phyloP scores from a whole-genome alignment of 2,888 invertebrate species.

The Ectemnius cavifrons region DNA sequence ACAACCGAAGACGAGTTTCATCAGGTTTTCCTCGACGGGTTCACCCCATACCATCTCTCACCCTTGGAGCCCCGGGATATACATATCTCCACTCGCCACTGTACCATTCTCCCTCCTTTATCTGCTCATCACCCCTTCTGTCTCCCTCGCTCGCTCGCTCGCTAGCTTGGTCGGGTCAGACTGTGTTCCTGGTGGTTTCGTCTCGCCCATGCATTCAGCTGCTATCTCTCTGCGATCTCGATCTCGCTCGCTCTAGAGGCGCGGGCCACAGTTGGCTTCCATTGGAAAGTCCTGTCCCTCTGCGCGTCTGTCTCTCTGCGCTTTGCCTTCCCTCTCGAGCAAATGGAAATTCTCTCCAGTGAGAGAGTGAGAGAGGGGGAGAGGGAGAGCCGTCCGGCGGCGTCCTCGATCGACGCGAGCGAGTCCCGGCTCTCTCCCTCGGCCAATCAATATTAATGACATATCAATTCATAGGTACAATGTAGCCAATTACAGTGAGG shows the following conservation, averaged over 20 bases:
- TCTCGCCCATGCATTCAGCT: constrained; percentile 17
- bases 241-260: constrained; percentile 3
- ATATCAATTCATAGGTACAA: constrained; percentile 72
- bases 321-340: not conserved
- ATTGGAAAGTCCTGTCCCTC: not conserved
- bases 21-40: not conserved
- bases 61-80: not conserved
- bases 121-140: not conserved
- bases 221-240: constrained; percentile 28
- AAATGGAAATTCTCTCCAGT: constrained; percentile 10
- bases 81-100: constrained; percentile 1
- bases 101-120: not conserved
- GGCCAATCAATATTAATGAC: constrained; percentile 72
- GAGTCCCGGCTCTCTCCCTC: constrained; percentile 44
- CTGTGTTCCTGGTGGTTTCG: not conserved
- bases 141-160: not conserved
- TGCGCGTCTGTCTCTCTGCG: constrained; percentile 10
- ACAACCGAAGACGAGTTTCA: constrained; percentile 7
- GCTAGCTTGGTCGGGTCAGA: not conserved
- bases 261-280: not conserved
- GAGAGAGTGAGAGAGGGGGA: too few relatives aligned
- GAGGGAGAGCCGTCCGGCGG: constrained; percentile 5
- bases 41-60: constrained; percentile 3
- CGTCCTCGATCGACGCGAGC: constrained; percentile 59
- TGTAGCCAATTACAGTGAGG: constrained; percentile 67